Conservation (phyloP, 2,888 invertebrate species). For the Tipula confusa region DNA sequence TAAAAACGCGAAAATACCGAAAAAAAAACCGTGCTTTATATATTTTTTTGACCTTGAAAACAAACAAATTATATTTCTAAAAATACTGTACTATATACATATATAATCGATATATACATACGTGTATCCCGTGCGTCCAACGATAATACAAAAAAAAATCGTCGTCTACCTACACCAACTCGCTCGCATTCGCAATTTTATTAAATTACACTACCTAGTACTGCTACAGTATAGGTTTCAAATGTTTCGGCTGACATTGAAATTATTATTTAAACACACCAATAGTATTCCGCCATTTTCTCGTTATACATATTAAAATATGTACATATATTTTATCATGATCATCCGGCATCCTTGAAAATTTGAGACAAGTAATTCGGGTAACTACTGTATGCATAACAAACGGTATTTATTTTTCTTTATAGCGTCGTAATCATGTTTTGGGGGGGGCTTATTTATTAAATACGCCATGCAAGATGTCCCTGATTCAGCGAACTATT, state of each 20-base stretch:
- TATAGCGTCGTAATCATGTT: background rate
- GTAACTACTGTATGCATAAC: background rate
- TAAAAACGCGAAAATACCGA: background rate
- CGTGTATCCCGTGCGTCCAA: background rate
- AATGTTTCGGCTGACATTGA: background rate
- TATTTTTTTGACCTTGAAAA: background rate
- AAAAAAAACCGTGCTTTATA: background rate
- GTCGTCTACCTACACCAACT: background rate
- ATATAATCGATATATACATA: background rate
- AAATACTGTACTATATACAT: background rate
- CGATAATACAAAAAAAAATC: background rate
- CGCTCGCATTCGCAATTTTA: background rate
- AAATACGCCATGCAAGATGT: background rate
- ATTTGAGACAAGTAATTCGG: background rate
- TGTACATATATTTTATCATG: background rate
- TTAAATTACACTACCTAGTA: background rate
- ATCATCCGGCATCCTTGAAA: background rate
- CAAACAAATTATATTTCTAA: conserved; percentile 3
- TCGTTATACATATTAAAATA: background rate
- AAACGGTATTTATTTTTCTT: background rate
- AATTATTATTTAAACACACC: background rate
- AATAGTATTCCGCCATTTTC: background rate
- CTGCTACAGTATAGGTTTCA: background rate
- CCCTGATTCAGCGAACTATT: background rate
- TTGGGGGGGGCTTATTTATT: background rate